Conservation (phyloP, 2,888 invertebrate genomes). For the Parascotia fuliginaria region DNA sequence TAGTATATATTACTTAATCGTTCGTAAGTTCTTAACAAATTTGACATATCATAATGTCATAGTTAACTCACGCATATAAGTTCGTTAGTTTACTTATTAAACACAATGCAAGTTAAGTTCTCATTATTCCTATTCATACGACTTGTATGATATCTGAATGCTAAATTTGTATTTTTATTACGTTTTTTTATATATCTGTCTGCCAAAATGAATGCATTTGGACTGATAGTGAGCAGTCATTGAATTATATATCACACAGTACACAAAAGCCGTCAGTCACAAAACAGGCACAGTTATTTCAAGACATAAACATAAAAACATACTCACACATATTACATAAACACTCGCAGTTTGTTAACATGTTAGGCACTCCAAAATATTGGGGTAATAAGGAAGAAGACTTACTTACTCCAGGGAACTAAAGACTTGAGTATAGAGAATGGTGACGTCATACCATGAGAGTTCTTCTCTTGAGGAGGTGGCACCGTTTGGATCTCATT, state of each 20-base stretch:
- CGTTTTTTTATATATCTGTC: too few species aligned
- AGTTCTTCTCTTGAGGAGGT: constrained; percentile 37
- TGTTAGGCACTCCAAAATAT: constrained; percentile 19
- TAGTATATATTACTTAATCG: too few species aligned
- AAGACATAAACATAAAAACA: background rate
- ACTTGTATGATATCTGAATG: too few species aligned
- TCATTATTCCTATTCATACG: too few species aligned
- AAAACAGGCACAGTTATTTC: background rate
- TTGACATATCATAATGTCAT: too few species aligned
- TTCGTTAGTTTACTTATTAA: too few species aligned
- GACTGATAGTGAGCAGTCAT: too few species aligned
- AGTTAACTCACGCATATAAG: too few species aligned
- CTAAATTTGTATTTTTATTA: too few species aligned
- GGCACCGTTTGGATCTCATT: constrained; percentile 47
- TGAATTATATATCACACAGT: background rate
- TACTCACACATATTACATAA: background rate
- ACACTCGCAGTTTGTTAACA: constrained; percentile 4
- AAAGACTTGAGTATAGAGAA: constrained; percentile 24
- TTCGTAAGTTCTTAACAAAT: too few species aligned
- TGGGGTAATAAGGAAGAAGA: constrained; percentile 11
- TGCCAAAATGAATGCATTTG: too few species aligned
- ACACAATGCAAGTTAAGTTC: too few species aligned
- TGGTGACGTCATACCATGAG: constrained; percentile 44
- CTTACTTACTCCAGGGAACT: constrained; percentile 24
- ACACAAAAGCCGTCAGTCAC: background rate